Conservation (phyloP, 2,113 vertebrate species). For the Passer domesticus region DNA sequence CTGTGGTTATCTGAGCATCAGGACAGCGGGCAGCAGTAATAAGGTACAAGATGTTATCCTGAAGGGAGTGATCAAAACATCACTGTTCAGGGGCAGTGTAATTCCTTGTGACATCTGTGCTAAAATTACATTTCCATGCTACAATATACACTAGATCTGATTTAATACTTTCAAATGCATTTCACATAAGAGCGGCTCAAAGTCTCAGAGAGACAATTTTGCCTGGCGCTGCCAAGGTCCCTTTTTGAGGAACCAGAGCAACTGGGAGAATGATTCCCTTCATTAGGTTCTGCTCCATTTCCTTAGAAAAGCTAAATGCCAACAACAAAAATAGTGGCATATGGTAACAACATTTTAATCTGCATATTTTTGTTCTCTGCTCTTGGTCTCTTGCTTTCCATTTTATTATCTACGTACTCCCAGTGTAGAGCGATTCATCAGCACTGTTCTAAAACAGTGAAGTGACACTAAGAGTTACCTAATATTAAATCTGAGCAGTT, state of each 20-base stretch:
- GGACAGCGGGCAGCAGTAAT: not conserved
- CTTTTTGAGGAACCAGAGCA: not conserved
- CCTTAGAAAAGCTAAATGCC: not conserved
- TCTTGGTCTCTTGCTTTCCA: not conserved
- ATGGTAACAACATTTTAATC: not conserved
- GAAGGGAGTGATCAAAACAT: not conserved
- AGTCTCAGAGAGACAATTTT: not conserved
- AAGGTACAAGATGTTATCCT: not conserved
- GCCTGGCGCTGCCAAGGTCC: not conserved
- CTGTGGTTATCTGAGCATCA: not conserved
- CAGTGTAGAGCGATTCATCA: not conserved
- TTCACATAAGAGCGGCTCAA: not conserved
- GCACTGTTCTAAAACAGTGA: not conserved
- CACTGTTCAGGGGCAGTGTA: not conserved
- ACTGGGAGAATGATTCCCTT: not conserved
- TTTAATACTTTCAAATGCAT: not conserved
- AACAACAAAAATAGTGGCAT: not conserved
- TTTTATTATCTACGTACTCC: not conserved
- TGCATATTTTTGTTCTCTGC: not conserved
- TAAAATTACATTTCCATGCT: not conserved
- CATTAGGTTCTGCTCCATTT: not conserved
- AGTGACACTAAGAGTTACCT: not conserved
- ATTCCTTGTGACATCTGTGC: not conserved
- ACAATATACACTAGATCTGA: not conserved
- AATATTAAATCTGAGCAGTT: not conserved